Evolutionary conservation across 2,113 vertebrate species (phyloP).

Genomic region (Rhabdornis inornatus): DNA sequence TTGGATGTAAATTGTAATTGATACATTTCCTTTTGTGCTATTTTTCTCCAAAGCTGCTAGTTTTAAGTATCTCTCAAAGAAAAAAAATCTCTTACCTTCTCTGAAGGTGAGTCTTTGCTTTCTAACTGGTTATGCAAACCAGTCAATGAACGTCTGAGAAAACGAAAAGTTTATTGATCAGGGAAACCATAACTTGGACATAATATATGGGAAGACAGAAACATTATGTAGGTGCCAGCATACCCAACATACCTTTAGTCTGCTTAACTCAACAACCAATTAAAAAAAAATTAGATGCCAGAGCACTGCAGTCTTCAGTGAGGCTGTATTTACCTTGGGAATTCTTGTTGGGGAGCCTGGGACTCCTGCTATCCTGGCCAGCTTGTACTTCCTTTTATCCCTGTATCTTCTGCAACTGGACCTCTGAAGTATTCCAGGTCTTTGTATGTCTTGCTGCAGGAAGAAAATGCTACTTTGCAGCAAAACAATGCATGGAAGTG

Average conservation of each 20-base stretch:
- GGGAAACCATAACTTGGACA: not conserved
- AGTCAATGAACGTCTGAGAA: not conserved
- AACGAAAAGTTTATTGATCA: not conserved
- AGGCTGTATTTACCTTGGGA: not conserved
- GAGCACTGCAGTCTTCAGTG: not conserved
- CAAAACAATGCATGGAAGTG: not conserved
- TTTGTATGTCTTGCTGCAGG: not conserved
- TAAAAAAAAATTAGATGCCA: not conserved
- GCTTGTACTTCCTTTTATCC: not conserved
- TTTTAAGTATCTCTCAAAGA: not conserved
- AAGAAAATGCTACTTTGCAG: slow-evolving; percentile 34
- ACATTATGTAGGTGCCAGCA: not conserved
- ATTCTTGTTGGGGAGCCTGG: not conserved
- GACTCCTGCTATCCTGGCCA: not conserved
- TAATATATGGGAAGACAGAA: not conserved
- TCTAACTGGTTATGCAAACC: not conserved
- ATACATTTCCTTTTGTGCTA: not conserved
- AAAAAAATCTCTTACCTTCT: not conserved
- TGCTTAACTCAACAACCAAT: not conserved
- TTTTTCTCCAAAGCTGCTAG: not conserved
- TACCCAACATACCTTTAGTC: not conserved
- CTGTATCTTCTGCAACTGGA: not conserved
- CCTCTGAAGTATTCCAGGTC: not conserved
- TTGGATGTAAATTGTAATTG: not conserved
- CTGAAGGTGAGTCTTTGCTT: not conserved